phyloP scores from a whole-genome alignment of 2,113 vertebrate species.

The Psilopsiagon aymara region DNA sequence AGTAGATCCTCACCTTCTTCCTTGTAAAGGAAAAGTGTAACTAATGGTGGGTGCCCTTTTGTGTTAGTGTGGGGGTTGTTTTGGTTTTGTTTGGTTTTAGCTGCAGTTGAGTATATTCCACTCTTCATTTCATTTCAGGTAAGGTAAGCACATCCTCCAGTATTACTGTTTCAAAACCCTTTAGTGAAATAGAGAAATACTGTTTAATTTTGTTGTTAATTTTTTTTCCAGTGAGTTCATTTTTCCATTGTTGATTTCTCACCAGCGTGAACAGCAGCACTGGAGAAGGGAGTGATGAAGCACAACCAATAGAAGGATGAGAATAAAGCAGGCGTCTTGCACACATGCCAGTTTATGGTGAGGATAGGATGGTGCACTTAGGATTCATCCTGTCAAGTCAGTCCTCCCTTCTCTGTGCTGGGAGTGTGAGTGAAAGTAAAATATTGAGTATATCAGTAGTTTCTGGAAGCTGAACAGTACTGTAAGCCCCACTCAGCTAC shows the following conservation, averaged over 20 bases:
- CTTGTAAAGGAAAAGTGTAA: not conserved
- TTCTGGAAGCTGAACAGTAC: not conserved
- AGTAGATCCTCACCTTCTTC: not conserved
- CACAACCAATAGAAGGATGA: not conserved
- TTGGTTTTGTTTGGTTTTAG: not conserved
- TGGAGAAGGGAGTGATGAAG: not conserved
- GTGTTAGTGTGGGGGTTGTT: not conserved
- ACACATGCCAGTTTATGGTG: rapidly evolving
- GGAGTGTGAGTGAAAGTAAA: not conserved
- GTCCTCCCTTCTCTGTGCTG: not conserved
- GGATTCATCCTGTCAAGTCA: not conserved
- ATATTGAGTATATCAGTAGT: not conserved
- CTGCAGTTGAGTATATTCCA: not conserved
- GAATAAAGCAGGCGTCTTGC: not conserved
- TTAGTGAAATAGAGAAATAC: not conserved
- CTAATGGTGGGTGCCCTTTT: not conserved
- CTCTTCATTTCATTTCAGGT: not conserved
- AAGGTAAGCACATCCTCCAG: not conserved
- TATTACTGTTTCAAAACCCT: not conserved
- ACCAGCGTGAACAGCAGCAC: not conserved
- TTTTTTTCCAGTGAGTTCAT: not conserved
- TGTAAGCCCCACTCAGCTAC: not conserved
- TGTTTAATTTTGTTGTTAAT: not conserved
- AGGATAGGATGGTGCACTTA: rapidly evolving
- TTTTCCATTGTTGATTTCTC: not conserved